Evolutionary conservation across 2,888 invertebrate genomes (phyloP).

Genomic region (Antheraea yamamai): DNA sequence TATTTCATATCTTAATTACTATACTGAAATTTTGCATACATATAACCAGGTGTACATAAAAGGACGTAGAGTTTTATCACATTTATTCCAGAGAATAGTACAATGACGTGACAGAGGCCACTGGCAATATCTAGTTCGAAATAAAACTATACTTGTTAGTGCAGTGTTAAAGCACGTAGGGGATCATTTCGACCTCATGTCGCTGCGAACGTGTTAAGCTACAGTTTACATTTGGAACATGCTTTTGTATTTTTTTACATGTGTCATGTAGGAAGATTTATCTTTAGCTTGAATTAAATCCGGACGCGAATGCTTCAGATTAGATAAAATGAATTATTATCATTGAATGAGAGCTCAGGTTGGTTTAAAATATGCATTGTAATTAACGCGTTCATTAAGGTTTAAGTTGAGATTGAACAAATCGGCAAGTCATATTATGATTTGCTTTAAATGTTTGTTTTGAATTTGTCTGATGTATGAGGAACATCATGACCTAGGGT

Average conservation of each 20-base stretch:
- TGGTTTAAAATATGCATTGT: constrained; percentile 21
- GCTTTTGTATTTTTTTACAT: neutral
- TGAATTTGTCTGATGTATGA: neutral
- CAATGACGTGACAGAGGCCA: no score
- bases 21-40: no score
- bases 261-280: neutral
- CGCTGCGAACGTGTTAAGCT: neutral
- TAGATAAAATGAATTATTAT: constrained; percentile 42
- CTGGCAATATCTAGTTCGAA: no score
- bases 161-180: no score
- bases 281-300: constrained; percentile 22
- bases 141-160: no score
- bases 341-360: constrained; percentile 28
- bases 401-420: neutral
- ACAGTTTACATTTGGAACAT: neutral
- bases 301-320: constrained; percentile 46
- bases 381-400: neutral
- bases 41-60: no score
- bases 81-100: no score
- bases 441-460: neutral
- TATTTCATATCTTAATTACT: no score
- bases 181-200: no score
- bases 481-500: neutral
- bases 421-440: neutral
- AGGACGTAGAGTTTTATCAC: no score